Evolutionary conservation across 2,888 invertebrate genomes (phyloP), one percentile per base, ranked within the genome.

Genomic region (Anoplius nigerrimus): DNA sequence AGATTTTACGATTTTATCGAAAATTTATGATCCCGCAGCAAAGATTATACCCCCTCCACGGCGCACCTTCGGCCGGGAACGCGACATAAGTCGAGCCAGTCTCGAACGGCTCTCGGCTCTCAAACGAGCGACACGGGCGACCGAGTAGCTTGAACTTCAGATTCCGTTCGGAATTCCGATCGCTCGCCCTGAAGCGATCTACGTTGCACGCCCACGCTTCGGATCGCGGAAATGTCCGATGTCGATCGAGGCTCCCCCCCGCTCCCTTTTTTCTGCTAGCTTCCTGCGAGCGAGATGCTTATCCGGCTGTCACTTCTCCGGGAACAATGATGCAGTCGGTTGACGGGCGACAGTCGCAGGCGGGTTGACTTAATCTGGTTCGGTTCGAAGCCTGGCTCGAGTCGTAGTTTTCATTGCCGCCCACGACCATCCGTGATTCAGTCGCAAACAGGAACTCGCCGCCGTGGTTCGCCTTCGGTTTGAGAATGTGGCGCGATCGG

Each of bases 241-340:
- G 64, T n/a, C n/a, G n/a, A n/a, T n/a, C 78, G 72, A 74, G 79
- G 57, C 53, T 62, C 43, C 27, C 48, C 34, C 55, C 34, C 34
- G 16, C 20, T 79, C 61, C 21, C 69, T 76, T 58, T 67, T 76
- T 76, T 72, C 69, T 70, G 56, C 16, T 46, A 24, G 48, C 34
- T 6, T n/a, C n/a, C 11, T 22, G 45, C 57, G 67, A 59, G 46
- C 69, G 57, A 72, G 72, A 65, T 67, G 52, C 42, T 75, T 71
- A 69, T 70, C 62, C 67, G 59, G 61, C 62, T 27, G 24, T 51
- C 59, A 61, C 66, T 65, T 71, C 67, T 71, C 52, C 57, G 62
- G 69, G 72, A 72, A 78, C 69, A 71, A 74, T 52, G 56, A 69
- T 48, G 42, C 48, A 68, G 60, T 21, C 61, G 58, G 53, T 57